Evolutionary conservation across 37 sponge, comb jelly and placozoan genomes (phyloP), one percentile per base, ranked within the genome.

Genomic region (Sycon ciliatum): DNA sequence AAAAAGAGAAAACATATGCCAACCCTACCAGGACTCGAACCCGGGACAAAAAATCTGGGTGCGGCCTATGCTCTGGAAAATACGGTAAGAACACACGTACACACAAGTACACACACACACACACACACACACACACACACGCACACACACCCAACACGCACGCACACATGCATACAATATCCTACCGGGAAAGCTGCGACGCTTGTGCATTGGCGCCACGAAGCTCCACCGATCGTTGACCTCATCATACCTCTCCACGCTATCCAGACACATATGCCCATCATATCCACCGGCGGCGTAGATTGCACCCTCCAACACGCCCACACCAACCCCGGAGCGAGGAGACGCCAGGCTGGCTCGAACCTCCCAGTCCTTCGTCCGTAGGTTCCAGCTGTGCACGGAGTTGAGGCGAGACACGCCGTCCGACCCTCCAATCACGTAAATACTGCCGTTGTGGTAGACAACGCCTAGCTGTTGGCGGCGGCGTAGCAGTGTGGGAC

Each of bases 401-500:
- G 86, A 87, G 74, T 86, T 95, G 34, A 95, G 79, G 26, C 96
- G 64, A 27, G 85, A 73, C 30, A 88, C 85, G 0, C 96, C 96
- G 67, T 95, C 96, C 32, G 91, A 95, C 7, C 96, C 96, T 1
- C 96, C 96, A n/a, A 95, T 91, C 0, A 91, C 88, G 58, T 85
- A 90, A 7, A 95, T 82, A 70, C 87, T 86, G 20, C 84, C 82
- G 5, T 80, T 88, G 40, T 85, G 68, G 18, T 85, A 77, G 3
- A 88, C 88, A 9, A 87, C 93, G 5, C 93, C 93, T 28, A 92
- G 65, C 72, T 92, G 93, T 76, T 92, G 93, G 38, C 93, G 69
- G 6, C 89, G 83, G 0, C 84, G 86, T 6, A 92, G 81, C 86
- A 92, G 74, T 27, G 78, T 86, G 3, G 83, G 78, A 0, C 75